Percentiles rank a stretch among this genome's conserved stretches.
phyloP scores from a whole-genome alignment of 2,888 invertebrate species.

The Maniola hyperantus region DNA sequence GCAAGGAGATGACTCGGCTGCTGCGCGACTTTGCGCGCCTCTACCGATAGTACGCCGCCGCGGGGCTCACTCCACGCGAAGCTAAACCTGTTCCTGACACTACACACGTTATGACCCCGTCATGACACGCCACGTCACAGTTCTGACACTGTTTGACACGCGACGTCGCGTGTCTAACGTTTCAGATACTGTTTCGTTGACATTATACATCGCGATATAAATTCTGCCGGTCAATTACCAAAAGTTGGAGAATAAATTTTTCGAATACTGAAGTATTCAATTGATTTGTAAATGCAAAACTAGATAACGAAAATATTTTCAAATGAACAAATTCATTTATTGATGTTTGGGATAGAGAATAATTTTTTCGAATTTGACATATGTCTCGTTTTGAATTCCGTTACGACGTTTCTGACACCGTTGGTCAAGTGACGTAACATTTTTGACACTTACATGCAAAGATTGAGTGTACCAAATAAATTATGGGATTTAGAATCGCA shows the following conservation, averaged over 20 bases:
- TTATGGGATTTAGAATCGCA: too few species aligned
- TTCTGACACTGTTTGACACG: not conserved
- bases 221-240: not conserved
- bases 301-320: too few species aligned
- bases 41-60: constrained; percentile 87
- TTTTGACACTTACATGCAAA: too few species aligned
- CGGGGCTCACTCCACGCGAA: constrained; percentile 13
- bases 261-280: not conserved
- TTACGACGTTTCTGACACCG: too few species aligned
- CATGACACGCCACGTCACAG: not conserved
- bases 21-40: constrained; percentile 93
- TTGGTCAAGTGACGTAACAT: too few species aligned
- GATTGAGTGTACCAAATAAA: too few species aligned
- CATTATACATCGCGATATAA: not conserved
- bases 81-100: constrained; percentile 2
- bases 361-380: too few species aligned
- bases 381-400: too few species aligned
- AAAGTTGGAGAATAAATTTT: not conserved
- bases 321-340: too few species aligned
- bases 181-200: not conserved
- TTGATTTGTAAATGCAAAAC: not conserved
- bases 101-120: not conserved
- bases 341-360: too few species aligned
- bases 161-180: not conserved
- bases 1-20: constrained; percentile 90